phyloP scores from a whole-genome alignment of 1,140 invertebrate genomes.

The Heliconius hermathena region DNA sequence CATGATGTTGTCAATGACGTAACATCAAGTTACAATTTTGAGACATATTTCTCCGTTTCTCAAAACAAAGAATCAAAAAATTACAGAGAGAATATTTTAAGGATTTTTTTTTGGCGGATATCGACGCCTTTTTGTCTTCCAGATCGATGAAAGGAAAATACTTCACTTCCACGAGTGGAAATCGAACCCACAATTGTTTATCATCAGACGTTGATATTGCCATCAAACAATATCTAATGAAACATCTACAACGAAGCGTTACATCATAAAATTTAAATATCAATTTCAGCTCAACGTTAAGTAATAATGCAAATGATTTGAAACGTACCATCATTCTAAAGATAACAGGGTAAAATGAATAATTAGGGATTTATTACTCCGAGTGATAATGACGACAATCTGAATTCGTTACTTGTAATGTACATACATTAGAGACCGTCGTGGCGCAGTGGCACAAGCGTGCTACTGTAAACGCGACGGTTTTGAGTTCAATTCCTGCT shows the following conservation, averaged over 20 bases:
- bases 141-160: not conserved
- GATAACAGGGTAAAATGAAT: slow-evolving; percentile 1
- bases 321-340: not conserved
- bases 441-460: too few relatives aligned
- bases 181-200: not conserved
- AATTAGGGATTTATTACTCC: not conserved
- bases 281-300: not conserved
- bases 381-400: not conserved
- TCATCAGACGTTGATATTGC: too few relatives aligned
- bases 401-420: too few relatives aligned
- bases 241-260: not conserved
- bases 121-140: not conserved
- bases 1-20: too few relatives aligned
- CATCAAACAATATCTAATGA: not conserved
- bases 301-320: slow-evolving; percentile 12
- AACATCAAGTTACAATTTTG: too few relatives aligned
- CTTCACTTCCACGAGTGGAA: not conserved
- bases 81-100: too few relatives aligned
- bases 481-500: too few relatives aligned
- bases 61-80: too few relatives aligned
- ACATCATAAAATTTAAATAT: not conserved
- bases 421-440: too few relatives aligned
- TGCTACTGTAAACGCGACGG: too few relatives aligned
- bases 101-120: not conserved
- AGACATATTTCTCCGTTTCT: too few relatives aligned